Evolutionary conservation across 2,888 invertebrate species (phyloP), one percentile per base, ranked within the genome.

Genomic region (Pediacus dermestoides): DNA sequence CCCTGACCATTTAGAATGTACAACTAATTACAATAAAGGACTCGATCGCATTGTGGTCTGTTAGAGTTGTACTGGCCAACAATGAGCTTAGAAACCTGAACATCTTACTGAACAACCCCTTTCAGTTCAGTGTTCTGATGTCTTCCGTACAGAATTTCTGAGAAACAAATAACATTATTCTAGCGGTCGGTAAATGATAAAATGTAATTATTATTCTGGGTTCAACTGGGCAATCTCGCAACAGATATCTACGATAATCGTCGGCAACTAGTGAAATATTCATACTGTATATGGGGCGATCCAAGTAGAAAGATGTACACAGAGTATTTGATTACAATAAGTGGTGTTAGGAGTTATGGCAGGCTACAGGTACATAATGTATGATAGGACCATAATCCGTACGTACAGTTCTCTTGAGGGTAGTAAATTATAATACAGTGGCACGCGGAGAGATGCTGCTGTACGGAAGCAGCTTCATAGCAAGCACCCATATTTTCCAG

Each of bases 251-350:
- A 28, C 14, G 28, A 28, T 28, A 28, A 28, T 28, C 11, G 28
- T 28, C 28, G 12, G n/a, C 11, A 28, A 11, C 11, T 28, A 28
- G 10, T 28, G 14, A 28, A 28, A 28, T 28, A 28, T 28, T 28
- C 3, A 28, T 13, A 14, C 10, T 23, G 18, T 31, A 22, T 37
- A 22, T 32, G 21, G 33, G 15, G 6, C 33, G 23, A 25, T 23
- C 13, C 26, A 11, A 9, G 23, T 27, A 34, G 35, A 40, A 40
- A 30, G 31, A 31, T 31, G 31, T 31, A 38, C 26, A 34, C 43
- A 36, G 22, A 42, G 46, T 52, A 55, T 55, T 55, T 53, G 55
- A 55, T 55, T 52, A 50, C 51, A 55, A 53, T 55, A 55, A 55
- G 52, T 55, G 51, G 51, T 47, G 52, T 53, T 52, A 48, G 47